Evolutionary conservation across 2,113 vertebrate species (phyloP), one percentile per base, ranked within the genome.

Genomic region (Cathartes aura): DNA sequence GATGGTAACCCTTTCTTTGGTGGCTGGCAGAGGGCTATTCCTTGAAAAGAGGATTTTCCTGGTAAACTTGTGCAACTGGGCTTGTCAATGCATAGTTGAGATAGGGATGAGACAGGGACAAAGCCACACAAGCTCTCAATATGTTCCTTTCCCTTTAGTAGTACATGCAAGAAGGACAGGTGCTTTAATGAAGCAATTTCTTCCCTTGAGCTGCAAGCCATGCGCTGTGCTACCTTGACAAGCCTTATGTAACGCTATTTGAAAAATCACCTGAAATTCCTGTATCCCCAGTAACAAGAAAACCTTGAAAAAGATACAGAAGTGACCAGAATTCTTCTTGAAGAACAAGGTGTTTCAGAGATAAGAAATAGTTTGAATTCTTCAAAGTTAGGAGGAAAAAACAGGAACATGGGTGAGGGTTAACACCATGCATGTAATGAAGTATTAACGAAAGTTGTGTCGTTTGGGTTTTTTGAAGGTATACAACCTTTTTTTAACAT

Each of bases 231-330:
- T 92, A 66, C 58, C 29, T 8, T 84, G 53, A 87, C 64, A 72
- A 82, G 60, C 38, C 29, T 87, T 81, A 71, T 6, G 40, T 22
- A 92, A 92, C 1, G 5, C 23, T 56, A 52, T 79, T 79, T 78
- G 76, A 76, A 96, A 96, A 87, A 90, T 16, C 63, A 86, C 53
- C 45, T 73, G 63, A 74, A 89, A 91, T 82, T 91, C 47, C 70
- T 78, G 18, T 67, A 72, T 40, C 21, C 43, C 8, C 64, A 91
- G 64, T 71, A 95, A 91, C 29, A 95, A 89, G 52, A 84, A 95
- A 82, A 67, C 21, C 24, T 71, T 90, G 17, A 71, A 82, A 90
- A 82, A 90, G 34, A 78, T 9, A 84, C 8, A 74, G 27, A 97
- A 82, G 27, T 74, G 43, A 71, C 42, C 73, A 89, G 79, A 95